Conservation (phyloP, 1,140 invertebrate species). For the Cydia amplana region DNA sequence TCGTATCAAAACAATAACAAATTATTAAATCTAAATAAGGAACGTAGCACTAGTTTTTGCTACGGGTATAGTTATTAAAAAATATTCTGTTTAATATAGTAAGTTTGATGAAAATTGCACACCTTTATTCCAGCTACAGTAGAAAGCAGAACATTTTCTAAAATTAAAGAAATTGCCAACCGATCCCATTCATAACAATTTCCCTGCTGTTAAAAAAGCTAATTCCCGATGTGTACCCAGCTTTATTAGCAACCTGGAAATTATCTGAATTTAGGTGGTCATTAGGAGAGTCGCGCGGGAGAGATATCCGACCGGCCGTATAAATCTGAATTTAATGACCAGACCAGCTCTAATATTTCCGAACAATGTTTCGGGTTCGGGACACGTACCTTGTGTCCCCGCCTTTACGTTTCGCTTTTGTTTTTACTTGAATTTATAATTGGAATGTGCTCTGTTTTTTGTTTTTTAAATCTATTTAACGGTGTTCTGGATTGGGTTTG, state of each 20-base stretch:
- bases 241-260: slow-evolving; percentile 46
- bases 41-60: no score
- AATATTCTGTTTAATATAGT: no score
- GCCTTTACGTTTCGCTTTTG: slow-evolving; percentile 4
- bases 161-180: no score
- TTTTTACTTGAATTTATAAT: slow-evolving; percentile 5
- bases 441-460: slow-evolving; percentile 17
- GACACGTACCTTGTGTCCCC: slow-evolving; percentile 43
- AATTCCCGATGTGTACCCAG: slow-evolving; percentile 22
- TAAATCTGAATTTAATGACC: slow-evolving; percentile 78
- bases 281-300: slow-evolving; percentile 77
- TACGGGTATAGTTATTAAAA: no score
- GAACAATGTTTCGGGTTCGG: slow-evolving; percentile 63
- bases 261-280: slow-evolving; percentile 79
- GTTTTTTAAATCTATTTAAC: not conserved
- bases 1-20: no score
- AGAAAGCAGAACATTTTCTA: no score
- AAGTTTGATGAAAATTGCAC: no score
- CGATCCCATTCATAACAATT: not conserved
- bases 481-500: not conserved
- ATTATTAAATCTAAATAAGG: no score
- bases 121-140: no score
- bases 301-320: slow-evolving; percentile 74
- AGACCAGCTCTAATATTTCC: slow-evolving; percentile 63
- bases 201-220: not conserved